These are phyloP conservation scores for Triplophysa yarkandensis DNA, from an alignment of 2,797 vertebrate genomes.

Conservation along the genomic window DNA sequence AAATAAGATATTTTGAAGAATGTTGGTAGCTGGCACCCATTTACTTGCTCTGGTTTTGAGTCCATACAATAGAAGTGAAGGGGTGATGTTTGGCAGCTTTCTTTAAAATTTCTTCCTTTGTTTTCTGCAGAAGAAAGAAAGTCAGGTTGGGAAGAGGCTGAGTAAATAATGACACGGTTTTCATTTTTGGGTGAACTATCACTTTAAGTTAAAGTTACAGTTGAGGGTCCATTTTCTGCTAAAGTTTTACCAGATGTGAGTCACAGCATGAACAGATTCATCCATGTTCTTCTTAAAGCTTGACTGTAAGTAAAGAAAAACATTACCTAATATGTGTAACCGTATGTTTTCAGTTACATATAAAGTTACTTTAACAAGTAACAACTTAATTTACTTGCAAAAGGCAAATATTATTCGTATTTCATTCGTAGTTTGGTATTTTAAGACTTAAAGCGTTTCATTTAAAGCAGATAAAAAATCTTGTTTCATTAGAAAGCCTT, in stretches of 20 bases:
- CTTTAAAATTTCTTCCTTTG: no score
- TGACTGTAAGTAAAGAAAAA: not conserved
- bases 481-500: conserved; percentile 7
- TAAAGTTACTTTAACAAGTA: not conserved
- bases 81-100: no score
- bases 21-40: no score
- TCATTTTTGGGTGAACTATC: no score
- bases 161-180: no score
- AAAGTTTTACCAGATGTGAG: not conserved
- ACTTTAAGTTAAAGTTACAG: not conserved
- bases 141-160: no score
- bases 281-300: not conserved
- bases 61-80: no score
- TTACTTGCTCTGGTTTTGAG: no score
- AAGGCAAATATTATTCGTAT: not conserved
- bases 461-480: not conserved
- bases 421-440: no score
- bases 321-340: no score
- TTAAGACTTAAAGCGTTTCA: not conserved
- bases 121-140: no score
- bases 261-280: not conserved
- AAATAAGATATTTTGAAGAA: no score
- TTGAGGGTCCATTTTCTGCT: not conserved
- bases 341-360: not conserved
- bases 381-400: not conserved